phyloP scores from a whole-genome alignment of 2,113 vertebrate genomes.

The Noctilio leporinus region DNA sequence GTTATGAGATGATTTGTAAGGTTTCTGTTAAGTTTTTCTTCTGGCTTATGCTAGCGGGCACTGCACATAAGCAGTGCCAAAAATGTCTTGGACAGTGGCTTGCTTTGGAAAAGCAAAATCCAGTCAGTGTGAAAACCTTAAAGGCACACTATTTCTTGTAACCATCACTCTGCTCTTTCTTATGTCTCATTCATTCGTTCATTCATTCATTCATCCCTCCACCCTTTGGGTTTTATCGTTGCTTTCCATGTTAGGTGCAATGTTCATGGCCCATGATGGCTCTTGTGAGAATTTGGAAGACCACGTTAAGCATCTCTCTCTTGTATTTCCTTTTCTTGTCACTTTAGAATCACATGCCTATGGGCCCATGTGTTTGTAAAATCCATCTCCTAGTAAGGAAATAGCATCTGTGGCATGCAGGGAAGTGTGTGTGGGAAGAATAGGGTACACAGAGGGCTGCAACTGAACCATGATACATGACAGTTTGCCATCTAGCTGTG shows the following conservation, averaged over 20 bases:
- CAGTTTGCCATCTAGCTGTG: not conserved
- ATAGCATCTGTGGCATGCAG: not conserved
- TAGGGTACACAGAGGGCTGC: too few species aligned
- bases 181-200: not conserved
- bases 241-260: not conserved
- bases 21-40: conserved; percentile 62
- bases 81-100: conserved; percentile 29
- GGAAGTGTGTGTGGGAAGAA: too few species aligned
- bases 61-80: conserved; percentile 36
- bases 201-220: not conserved
- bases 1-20: conserved; percentile 18
- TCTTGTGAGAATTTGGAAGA: not conserved
- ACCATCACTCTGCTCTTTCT: not conserved
- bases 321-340: not conserved
- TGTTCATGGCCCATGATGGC: not conserved
- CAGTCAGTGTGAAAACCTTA: not conserved
- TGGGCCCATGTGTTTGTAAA: not conserved
- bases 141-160: not conserved
- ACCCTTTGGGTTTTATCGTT: not conserved
- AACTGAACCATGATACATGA: fast-evolving
- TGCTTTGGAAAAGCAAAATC: conserved; percentile 68
- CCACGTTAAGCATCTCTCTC: not conserved
- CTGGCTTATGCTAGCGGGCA: conserved; percentile 38
- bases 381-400: not conserved
- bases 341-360: not conserved